Base-by-base conservation (phyloP, 1,140 invertebrate species). In the Teleogryllus occipitalis region DNA sequence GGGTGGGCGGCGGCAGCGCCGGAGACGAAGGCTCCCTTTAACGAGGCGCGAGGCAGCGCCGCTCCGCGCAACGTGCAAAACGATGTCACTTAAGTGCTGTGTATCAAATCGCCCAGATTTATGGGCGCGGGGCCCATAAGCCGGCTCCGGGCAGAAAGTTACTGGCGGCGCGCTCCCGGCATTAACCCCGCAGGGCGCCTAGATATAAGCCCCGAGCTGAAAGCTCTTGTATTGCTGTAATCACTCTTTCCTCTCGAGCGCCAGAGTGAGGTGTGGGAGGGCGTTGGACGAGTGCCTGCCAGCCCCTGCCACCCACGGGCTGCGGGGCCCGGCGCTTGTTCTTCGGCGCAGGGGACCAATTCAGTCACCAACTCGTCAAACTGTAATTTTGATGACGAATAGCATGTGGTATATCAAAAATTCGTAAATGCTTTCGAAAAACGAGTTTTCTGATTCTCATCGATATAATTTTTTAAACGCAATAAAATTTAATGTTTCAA, bases 41-140 rank as follows among this genome's bases (percentile, higher is more conserved):
- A 65, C 54, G 54, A 65, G 54, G 54, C 10, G 54, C 54, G 18
- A 65, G 54, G 18, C 10, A 65, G 10, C 18, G 54, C 7, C 18
- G 10, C 54, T 2, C 54, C 54, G 54, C 18, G 18, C 54, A 65
- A 65, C 54, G 54, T 65, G 18, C 54, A 65, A 65, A 65, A 65
- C 54, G 54, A 65, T 65, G 54, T 65, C 54, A 65, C 54, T 65
- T 65, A 18, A 65, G 54, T 65, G 54, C 54, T 65, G 54, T 65
- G 54, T 65, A 65, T 65, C 54, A 65, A 65, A 65, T 65, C 54
- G 54, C 54, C 18, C 54, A 65, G 54, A 65, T 65, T 65, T 65
- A 65, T 65, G 54, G 54, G 0, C 10, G 18, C 10, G 54, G 54
- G 54, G 2, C 10, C 54, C 18, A 18, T 65, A 65, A 65, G 54